phyloP scores from a whole-genome alignment of 2,888 invertebrate species.

The Agrochola lota region DNA sequence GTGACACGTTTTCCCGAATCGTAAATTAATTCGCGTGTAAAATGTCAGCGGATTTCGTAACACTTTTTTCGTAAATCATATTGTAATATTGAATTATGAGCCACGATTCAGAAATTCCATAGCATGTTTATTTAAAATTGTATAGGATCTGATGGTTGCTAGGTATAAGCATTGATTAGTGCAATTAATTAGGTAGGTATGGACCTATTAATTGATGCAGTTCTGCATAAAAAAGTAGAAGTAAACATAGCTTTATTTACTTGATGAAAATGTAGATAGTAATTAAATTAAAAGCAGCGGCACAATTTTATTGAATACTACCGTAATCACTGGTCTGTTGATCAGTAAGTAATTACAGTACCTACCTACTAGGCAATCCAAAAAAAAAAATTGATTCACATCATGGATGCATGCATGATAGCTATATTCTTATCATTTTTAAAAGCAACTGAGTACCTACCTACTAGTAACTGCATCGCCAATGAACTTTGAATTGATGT shows the following conservation, averaged over 20 bases:
- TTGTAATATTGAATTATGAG: conserved; percentile 59
- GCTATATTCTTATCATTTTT: not conserved
- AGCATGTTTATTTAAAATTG: conserved; percentile 6
- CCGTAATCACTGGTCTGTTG: not conserved
- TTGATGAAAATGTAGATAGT: not conserved
- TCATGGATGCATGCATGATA: not conserved
- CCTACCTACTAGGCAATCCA: not conserved
- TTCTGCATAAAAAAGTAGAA: not conserved
- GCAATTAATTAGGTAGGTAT: not conserved
- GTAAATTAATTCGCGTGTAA: conserved; percentile 62
- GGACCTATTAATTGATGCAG: not conserved
- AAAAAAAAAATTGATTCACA: not conserved
- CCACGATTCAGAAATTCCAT: conserved; percentile 39
- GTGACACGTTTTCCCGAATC: conserved; percentile 60
- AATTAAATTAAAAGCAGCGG: not conserved
- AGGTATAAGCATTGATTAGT: conserved; percentile 13
- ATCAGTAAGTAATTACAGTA: not conserved
- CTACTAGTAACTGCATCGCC: conserved; percentile 2
- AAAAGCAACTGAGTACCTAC: not conserved
- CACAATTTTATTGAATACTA: not conserved
- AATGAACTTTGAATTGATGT: conserved; percentile 5
- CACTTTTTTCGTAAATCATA: conserved; percentile 62
- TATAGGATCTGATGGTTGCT: conserved; percentile 11
- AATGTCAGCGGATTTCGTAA: conserved; percentile 70
- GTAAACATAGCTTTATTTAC: not conserved